phyloP scores from a whole-genome alignment of 2,113 vertebrate genomes.

The Beaufortia kweichowensis region DNA sequence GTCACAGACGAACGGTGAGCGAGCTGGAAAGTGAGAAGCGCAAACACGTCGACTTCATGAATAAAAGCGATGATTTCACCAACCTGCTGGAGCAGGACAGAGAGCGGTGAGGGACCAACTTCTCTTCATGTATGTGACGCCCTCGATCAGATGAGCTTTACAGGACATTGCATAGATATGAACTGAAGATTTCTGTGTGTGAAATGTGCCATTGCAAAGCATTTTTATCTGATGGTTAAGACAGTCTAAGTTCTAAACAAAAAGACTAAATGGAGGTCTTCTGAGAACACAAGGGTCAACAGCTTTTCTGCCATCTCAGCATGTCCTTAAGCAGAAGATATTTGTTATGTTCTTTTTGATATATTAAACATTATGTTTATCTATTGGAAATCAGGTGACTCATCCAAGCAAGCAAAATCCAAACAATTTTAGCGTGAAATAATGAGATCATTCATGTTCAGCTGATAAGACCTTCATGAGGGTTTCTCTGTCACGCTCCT shows the following conservation, averaged over 20 bases:
- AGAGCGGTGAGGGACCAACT: slow-evolving; percentile 78
- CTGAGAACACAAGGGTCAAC: no score
- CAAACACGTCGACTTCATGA: slow-evolving; percentile 94
- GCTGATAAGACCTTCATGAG: slow-evolving; percentile 51
- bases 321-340: no score
- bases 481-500: slow-evolving; percentile 24
- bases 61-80: slow-evolving; percentile 97
- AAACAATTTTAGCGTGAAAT: slow-evolving; percentile 43
- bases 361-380: slow-evolving; percentile 15
- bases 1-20: slow-evolving; percentile 88
- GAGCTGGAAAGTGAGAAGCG: slow-evolving; percentile 91
- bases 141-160: no score
- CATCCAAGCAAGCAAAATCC: slow-evolving; percentile 27
- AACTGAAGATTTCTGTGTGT: no score
- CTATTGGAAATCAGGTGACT: slow-evolving; percentile 16
- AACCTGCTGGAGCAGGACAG: slow-evolving; percentile 95
- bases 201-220: no score
- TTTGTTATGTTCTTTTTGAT: no score
- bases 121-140: slow-evolving; percentile 5
- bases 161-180: neutral
- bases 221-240: no score
- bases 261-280: no score
- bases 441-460: slow-evolving; percentile 31
- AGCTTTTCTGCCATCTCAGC: no score
- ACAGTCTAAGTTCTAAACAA: no score